Conservation (phyloP, 2,888 invertebrate species). For the Cataglyphis albicans region DNA sequence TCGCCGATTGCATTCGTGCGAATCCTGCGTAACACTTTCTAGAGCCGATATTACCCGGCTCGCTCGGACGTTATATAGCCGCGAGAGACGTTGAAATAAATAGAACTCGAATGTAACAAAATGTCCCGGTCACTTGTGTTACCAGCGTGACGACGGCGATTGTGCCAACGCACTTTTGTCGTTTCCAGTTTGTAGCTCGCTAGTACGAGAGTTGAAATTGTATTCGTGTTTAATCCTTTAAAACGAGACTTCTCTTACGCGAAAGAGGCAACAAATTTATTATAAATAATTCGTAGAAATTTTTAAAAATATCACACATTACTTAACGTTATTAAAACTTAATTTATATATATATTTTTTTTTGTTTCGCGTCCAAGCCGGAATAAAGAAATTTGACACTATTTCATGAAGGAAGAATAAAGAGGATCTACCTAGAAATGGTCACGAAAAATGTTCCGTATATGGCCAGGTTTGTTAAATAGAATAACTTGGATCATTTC, state of each 20-base stretch:
- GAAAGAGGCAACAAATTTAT: background rate
- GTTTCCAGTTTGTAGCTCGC: conserved; percentile 14
- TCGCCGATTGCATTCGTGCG: conserved; percentile 50
- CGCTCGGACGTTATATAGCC: conserved; percentile 24
- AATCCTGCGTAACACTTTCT: conserved; percentile 56
- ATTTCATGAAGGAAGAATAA: background rate
- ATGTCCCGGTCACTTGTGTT: conserved; percentile 31
- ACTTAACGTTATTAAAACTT: background rate
- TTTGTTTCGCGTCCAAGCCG: no score
- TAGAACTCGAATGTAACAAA: conserved; percentile 28
- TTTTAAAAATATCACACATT: background rate
- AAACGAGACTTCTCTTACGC: background rate
- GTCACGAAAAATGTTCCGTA: no score
- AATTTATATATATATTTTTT: no score
- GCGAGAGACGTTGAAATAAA: conserved; percentile 42
- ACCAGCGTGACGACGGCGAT: conserved; percentile 9
- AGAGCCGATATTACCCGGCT: conserved; percentile 33
- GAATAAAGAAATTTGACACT: background rate
- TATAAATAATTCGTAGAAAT: background rate
- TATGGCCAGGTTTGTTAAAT: no score
- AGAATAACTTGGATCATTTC: no score
- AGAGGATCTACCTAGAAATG: no score
- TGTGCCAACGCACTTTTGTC: conserved; percentile 5
- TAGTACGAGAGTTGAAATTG: background rate
- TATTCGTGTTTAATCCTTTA: background rate